Evolutionary conservation across 2,797 vertebrate species (phyloP).

Genomic region (Tympanoctomys barrerae): DNA sequence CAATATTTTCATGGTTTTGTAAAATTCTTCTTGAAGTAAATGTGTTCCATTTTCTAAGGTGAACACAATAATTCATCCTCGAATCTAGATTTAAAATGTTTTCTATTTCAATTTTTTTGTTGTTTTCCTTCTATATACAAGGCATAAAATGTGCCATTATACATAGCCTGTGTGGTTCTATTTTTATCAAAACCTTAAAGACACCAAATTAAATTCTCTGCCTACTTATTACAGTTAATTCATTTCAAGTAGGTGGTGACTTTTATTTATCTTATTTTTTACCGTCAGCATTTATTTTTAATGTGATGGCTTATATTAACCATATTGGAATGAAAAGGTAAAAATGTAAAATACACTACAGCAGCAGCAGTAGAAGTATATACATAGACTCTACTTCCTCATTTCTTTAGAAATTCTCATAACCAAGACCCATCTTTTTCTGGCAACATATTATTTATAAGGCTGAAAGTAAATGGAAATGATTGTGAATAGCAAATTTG

Average conservation of each 20-base stretch:
- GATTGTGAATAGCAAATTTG: slow-evolving; percentile 43
- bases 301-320: slow-evolving; percentile 41
- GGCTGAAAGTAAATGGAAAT: slow-evolving; percentile 31
- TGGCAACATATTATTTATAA: slow-evolving; percentile 43
- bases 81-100: slow-evolving; percentile 18
- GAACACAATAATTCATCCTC: background rate
- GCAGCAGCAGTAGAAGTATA: background rate
- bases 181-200: slow-evolving; percentile 62
- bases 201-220: background rate
- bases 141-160: background rate
- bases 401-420: slow-evolving; percentile 35
- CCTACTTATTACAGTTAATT: background rate
- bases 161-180: slow-evolving; percentile 17
- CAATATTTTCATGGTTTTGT: slow-evolving; percentile 34
- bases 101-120: background rate
- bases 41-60: slow-evolving; percentile 30
- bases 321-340: slow-evolving; percentile 5
- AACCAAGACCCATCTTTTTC: slow-evolving; percentile 38
- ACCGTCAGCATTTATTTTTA: slow-evolving; percentile 46
- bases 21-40: slow-evolving; percentile 42
- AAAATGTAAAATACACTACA: slow-evolving; percentile 40
- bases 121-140: slow-evolving; percentile 42
- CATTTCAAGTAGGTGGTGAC: slow-evolving; percentile 29
- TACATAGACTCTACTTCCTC: slow-evolving; percentile 50
- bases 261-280: slow-evolving; percentile 60